phyloP scores from a whole-genome alignment of 2,888 invertebrate genomes.

The Apomyelois bistriatella region DNA sequence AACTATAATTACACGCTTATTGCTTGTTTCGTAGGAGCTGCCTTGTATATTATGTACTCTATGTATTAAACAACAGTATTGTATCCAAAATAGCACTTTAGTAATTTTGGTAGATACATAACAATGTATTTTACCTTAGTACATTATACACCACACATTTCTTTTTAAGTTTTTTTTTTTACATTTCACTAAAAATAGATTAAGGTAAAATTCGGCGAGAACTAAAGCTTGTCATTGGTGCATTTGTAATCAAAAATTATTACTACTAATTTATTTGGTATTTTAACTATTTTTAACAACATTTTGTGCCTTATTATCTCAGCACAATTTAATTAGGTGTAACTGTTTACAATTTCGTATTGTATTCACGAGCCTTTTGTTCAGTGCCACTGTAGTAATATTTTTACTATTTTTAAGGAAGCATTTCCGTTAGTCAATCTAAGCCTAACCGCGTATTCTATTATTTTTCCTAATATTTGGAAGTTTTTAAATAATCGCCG shows the following conservation, averaged over 20 bases:
- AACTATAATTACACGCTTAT: slow-evolving; percentile 47
- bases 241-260: slow-evolving; percentile 11
- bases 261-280: slow-evolving; percentile 13
- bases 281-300: slow-evolving; percentile 15
- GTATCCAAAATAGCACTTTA: slow-evolving; percentile 31
- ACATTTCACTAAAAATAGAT: slow-evolving; percentile 3
- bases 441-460: slow-evolving; percentile 47
- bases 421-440: slow-evolving; percentile 65
- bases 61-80: slow-evolving; percentile 58
- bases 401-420: slow-evolving; percentile 46
- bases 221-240: slow-evolving; percentile 9
- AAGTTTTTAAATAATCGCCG: slow-evolving; percentile 42
- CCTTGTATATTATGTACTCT: slow-evolving; percentile 21
- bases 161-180: background rate
- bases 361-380: slow-evolving; percentile 32
- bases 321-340: slow-evolving; percentile 52
- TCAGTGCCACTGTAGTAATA: slow-evolving; percentile 61
- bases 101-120: background rate
- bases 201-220: slow-evolving; percentile 5
- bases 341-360: slow-evolving; percentile 30
- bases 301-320: slow-evolving; percentile 54
- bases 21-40: slow-evolving; percentile 24
- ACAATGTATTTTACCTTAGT: background rate
- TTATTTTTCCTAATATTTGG: slow-evolving; percentile 47
- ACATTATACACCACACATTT: background rate